Base-by-base conservation (phyloP, 2,113 vertebrate genomes). In the Microcebus murinus region DNA sequence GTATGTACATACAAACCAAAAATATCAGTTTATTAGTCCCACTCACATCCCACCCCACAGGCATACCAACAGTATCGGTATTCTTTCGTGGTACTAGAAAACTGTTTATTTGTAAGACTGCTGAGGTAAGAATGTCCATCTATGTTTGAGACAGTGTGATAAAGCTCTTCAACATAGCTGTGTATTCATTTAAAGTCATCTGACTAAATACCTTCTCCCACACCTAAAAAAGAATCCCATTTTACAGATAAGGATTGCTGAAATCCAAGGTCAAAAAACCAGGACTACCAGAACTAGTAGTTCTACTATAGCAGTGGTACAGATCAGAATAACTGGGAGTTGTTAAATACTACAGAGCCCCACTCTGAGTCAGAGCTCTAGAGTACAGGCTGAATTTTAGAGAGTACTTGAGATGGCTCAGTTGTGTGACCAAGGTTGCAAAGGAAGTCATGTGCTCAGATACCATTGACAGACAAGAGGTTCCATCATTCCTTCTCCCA, bases 1-100 rank as follows among this genome's bases (percentile, higher is more conserved):
- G 3, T 86, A 73, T 29, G 42, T 92, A 90, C 79, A 96, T 13
- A 92, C 27, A 42, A 87, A 76, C 85, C 84, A 88, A 90, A 96
- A 95, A 67, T 59, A 59, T 0, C 61, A 63, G 77, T 59, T 57
- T 83, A 55, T 50, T 57, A 20, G 14, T 68, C 31, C 76, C 57
- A 63, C 29, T 76, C 71, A 81, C 5, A 20, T 17, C 23, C 42
- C 15, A 12, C 21, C n/a, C 17, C 55, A 73, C 3, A 42, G 61
- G 67, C n/a, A 65, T 79, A 61, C 39, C 48, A 87, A 21, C 11
- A 92, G 8, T 23, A 68, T n/a, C 13, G 65, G 48, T 48, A 29
- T n/a, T 96, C 45, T n/a, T 86, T 91, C 45, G 3, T 18, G 18
- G 45, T 17, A 77, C 42, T 52, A 73, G 76, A 82, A 74, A 93